Evolutionary conservation across 2,888 invertebrate genomes (phyloP).

Genomic region (Catocala sponsa): DNA sequence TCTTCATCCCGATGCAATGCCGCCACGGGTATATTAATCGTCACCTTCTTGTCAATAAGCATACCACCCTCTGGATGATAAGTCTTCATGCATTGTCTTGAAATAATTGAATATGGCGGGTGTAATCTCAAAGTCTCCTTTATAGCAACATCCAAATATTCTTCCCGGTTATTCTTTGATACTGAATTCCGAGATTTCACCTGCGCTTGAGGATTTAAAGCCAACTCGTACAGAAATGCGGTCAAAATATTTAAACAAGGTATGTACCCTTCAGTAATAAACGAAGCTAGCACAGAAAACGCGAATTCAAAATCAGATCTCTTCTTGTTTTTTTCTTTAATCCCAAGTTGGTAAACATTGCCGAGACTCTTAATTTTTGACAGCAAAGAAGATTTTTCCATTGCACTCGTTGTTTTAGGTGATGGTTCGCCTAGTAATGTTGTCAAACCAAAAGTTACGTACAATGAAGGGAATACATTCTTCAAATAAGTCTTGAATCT

Average conservation of each 20-base stretch:
- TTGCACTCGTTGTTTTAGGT: conserved; percentile 55
- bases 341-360: conserved; percentile 62
- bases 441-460: conserved; percentile 67
- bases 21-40: conserved; percentile 74
- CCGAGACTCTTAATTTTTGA: conserved; percentile 65
- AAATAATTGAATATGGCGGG: conserved; percentile 75
- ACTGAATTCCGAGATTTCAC: conserved; percentile 65
- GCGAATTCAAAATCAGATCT: conserved; percentile 66
- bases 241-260: conserved; percentile 74
- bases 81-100: conserved; percentile 74
- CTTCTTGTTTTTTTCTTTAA: conserved; percentile 63
- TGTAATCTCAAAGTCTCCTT: conserved; percentile 80
- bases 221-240: conserved; percentile 73
- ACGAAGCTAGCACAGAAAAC: conserved; percentile 68
- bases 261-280: conserved; percentile 79
- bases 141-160: conserved; percentile 71
- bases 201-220: conserved; percentile 68
- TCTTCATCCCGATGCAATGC: conserved; percentile 74
- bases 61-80: conserved; percentile 72
- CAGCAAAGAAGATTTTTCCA: conserved; percentile 67
- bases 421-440: conserved; percentile 65
- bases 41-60: conserved; percentile 73
- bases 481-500: conserved; percentile 78
- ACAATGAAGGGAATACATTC: conserved; percentile 79
- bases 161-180: conserved; percentile 58